Conservation (phyloP, 2,797 vertebrate genomes). For the Coranthus polyacanthus region DNA sequence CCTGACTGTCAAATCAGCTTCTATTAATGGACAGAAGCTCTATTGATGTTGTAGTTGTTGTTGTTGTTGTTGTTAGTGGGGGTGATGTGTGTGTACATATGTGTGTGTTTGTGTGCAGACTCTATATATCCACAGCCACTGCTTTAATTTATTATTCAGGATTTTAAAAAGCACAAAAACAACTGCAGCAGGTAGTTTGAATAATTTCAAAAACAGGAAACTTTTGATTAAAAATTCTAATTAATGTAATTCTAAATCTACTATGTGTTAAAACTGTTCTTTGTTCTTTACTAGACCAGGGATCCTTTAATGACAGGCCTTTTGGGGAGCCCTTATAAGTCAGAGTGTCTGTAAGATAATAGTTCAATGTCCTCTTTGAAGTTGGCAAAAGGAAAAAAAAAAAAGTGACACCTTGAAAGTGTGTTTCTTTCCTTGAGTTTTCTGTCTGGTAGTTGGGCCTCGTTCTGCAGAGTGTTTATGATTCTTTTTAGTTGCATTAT, state of each 20-base stretch:
- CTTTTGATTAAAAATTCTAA: no score
- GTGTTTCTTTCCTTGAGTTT: constrained; percentile 40
- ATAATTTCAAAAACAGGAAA: no score
- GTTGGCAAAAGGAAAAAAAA: constrained; percentile 43
- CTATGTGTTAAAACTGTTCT: no score
- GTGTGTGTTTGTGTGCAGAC: constrained; percentile 2
- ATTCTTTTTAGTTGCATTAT: constrained; percentile 61
- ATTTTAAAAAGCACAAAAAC: no score
- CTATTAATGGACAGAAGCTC: constrained; percentile 42
- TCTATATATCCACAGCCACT: background rate
- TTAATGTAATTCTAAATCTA: no score
- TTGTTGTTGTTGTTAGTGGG: background rate
- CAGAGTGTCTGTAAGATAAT: constrained; percentile 10
- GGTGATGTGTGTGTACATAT: background rate
- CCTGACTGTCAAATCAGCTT: constrained; percentile 46
- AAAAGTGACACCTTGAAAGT: constrained; percentile 59
- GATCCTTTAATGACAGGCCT: no score
- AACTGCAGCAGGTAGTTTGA: background rate
- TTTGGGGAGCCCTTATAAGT: background rate
- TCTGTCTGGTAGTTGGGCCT: no score
- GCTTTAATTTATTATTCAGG: no score
- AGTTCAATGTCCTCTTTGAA: constrained; percentile 63
- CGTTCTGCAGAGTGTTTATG: no score
- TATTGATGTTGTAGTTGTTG: constrained; percentile 30
- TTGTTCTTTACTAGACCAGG: no score